These are phyloP conservation scores for Smittia aterrima DNA, from an alignment of 2,888 invertebrate species.

Conservation along the genomic window DNA sequence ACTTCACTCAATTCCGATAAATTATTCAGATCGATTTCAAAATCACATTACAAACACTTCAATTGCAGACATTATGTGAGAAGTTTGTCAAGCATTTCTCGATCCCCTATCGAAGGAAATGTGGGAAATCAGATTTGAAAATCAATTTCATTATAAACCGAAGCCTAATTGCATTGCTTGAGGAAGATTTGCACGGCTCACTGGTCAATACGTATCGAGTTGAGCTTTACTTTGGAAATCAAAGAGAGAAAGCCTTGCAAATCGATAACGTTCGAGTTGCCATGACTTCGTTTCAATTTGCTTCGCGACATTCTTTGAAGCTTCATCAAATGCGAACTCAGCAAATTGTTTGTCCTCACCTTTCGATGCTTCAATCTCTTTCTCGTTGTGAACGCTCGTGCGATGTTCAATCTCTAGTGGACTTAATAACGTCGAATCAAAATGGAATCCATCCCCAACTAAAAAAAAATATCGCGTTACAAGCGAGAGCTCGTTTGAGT, in stretches of 20 bases:
- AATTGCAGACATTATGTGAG: constrained; percentile 10
- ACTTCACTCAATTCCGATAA: constrained; percentile 26
- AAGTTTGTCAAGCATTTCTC: background rate
- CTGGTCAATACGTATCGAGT: background rate
- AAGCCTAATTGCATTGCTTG: background rate
- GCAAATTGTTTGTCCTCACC: too few relatives aligned
- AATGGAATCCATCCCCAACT: too few relatives aligned
- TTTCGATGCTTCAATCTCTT: background rate
- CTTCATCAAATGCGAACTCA: too few relatives aligned
- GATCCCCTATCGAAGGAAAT: background rate
- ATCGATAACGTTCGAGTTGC: background rate
- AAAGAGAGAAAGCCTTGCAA: background rate
- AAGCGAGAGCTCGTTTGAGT: background rate
- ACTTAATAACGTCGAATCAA: too few relatives aligned
- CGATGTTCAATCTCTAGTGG: too few relatives aligned
- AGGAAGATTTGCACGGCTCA: background rate
- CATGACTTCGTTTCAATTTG: too few relatives aligned
- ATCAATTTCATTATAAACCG: background rate
- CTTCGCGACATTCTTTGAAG: background rate
- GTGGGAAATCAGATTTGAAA: constrained; percentile 8
- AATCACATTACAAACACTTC: constrained; percentile 35
- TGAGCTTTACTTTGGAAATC: background rate
- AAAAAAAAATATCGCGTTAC: too few relatives aligned
- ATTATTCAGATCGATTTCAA: constrained; percentile 35
- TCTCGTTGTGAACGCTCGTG: background rate